Conservation (phyloP, 2,888 invertebrate genomes). For the Trichopria drosophilae region DNA sequence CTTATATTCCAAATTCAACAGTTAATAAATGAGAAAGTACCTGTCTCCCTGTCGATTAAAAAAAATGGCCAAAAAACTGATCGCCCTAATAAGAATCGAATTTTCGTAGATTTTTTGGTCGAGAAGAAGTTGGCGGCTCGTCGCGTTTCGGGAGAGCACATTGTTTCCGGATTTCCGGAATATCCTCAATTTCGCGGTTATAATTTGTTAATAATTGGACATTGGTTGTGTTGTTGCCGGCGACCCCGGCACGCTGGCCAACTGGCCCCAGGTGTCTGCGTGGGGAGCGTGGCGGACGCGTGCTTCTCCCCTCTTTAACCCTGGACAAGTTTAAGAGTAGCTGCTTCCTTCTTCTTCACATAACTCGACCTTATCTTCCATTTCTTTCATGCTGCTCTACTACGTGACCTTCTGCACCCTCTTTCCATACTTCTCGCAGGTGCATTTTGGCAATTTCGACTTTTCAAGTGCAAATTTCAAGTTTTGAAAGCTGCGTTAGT, state of each 20-base stretch:
- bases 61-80: too few relatives aligned
- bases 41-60: too few relatives aligned
- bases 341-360: constrained; percentile 15
- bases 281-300: constrained; percentile 53
- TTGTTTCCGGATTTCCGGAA: constrained; percentile 49
- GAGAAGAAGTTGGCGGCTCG: constrained; percentile 7
- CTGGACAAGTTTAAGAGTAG: constrained; percentile 2
- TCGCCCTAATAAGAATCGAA: too few relatives aligned
- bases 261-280: constrained; percentile 54
- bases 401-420: too few relatives aligned
- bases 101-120: too few relatives aligned
- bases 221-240: constrained; percentile 46
- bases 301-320: constrained; percentile 51
- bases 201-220: constrained; percentile 55
- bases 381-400: too few relatives aligned
- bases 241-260: constrained; percentile 47
- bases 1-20: too few relatives aligned
- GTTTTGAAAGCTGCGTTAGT: too few relatives aligned
- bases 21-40: too few relatives aligned
- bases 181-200: constrained; percentile 48
- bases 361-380: constrained; percentile 15
- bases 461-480: too few relatives aligned
- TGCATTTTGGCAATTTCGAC: too few relatives aligned
- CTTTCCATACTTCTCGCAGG: too few relatives aligned
- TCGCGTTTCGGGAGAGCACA: constrained; percentile 9